phyloP scores from a whole-genome alignment of 2,797 vertebrate genomes.

The Allobates femoralis region DNA sequence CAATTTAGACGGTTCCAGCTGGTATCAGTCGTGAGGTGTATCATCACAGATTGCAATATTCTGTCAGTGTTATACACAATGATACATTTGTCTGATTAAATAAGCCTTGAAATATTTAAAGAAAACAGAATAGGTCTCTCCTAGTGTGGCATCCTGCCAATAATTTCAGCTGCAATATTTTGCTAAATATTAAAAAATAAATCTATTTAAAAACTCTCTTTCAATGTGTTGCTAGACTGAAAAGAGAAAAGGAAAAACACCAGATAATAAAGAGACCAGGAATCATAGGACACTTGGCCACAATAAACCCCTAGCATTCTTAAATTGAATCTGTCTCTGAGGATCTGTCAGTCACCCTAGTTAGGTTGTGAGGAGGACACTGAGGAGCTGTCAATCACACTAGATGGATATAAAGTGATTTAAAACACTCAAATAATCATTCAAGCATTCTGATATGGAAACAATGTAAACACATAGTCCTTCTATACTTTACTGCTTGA shows the following conservation, averaged over 20 bases:
- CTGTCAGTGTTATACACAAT: constrained; percentile 38
- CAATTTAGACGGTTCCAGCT: constrained; percentile 39
- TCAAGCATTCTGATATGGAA: too few species aligned
- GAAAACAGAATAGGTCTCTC: constrained; percentile 46
- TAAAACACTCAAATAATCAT: too few species aligned
- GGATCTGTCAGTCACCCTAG: too few species aligned
- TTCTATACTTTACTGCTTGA: too few species aligned
- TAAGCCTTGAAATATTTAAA: constrained; percentile 52
- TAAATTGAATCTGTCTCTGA: too few species aligned
- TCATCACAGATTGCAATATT: constrained; percentile 38
- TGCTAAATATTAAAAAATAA: neutral
- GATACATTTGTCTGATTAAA: constrained; percentile 51
- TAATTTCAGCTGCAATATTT: constrained; percentile 16
- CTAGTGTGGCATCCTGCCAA: constrained; percentile 30
- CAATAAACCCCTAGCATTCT: too few species aligned
- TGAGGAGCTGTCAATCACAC: too few species aligned
- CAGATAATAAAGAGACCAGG: neutral
- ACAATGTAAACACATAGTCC: too few species aligned
- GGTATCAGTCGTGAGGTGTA: constrained; percentile 40
- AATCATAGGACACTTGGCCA: too few species aligned
- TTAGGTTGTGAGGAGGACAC: too few species aligned
- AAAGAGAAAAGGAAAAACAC: neutral
- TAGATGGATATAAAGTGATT: too few species aligned
- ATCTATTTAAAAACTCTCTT: neutral
- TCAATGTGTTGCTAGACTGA: neutral